Conservation (phyloP, 2,888 invertebrate species). For the Thymelicus lineola region DNA sequence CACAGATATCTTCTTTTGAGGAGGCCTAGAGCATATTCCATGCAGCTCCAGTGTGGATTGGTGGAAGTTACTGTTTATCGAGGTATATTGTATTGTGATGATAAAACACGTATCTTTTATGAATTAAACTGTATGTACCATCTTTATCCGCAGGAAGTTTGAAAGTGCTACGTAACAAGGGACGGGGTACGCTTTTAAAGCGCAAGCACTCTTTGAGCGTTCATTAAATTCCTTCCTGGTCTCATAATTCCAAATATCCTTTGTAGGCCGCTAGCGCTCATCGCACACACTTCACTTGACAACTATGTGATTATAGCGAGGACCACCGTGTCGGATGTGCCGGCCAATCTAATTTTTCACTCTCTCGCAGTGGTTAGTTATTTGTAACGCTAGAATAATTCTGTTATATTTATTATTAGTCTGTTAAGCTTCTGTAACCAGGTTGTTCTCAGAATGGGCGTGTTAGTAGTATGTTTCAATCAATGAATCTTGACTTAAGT, state of each 20-base stretch:
- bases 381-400: constrained; percentile 8
- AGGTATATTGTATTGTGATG: not conserved
- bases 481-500: too few species aligned
- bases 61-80: too few species aligned
- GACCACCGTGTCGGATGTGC: constrained; percentile 30
- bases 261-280: constrained; percentile 22
- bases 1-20: too few species aligned
- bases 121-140: constrained; percentile 8
- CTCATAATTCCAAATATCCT: constrained; percentile 27
- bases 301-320: constrained; percentile 43
- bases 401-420: not conserved
- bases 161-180: constrained; percentile 9
- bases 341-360: constrained; percentile 43
- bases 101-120: not conserved
- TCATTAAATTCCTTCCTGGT: constrained; percentile 31
- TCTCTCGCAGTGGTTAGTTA: constrained; percentile 33
- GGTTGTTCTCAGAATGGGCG: too few species aligned
- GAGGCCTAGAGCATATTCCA: too few species aligned
- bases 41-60: too few species aligned
- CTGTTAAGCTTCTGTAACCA: too few species aligned
- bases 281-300: constrained; percentile 5
- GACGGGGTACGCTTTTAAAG: constrained; percentile 16
- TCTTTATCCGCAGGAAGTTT: constrained; percentile 14
- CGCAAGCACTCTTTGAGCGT: constrained; percentile 24
- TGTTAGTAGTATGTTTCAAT: too few species aligned